Evolutionary conservation across 1,140 invertebrate genomes (phyloP).

Genomic region (Cataglyphis hispanica): DNA sequence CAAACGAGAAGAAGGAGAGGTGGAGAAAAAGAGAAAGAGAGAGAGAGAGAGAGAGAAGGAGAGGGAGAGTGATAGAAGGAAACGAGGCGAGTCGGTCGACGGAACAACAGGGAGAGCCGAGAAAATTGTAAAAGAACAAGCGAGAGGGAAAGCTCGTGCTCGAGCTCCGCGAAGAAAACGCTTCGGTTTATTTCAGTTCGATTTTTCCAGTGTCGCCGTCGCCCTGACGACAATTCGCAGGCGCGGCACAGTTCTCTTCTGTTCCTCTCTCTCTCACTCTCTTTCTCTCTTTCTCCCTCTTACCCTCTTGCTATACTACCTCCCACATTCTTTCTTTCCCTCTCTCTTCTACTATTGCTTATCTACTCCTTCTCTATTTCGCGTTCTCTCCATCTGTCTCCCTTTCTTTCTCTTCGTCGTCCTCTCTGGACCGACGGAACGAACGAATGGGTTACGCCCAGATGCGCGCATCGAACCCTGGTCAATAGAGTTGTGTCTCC

Average conservation of each 20-base stretch:
- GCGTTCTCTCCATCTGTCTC: constrained; percentile 56
- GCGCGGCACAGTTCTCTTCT: constrained; percentile 82
- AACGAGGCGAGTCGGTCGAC: constrained; percentile 36
- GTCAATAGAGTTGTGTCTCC: constrained; percentile 85
- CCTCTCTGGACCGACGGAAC: constrained; percentile 75
- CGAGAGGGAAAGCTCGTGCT: constrained; percentile 55
- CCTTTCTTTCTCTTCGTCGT: constrained; percentile 73
- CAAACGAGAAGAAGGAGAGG: constrained; percentile 59
- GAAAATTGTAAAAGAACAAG: constrained; percentile 66
- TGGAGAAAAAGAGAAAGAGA: constrained; percentile 15
- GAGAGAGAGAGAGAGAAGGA: constrained; percentile 38
- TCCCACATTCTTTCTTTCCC: constrained; percentile 68
- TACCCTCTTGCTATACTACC: constrained; percentile 70
- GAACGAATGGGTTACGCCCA: constrained; percentile 86
- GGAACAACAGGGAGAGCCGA: constrained; percentile 36
- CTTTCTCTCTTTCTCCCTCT: constrained; percentile 73
- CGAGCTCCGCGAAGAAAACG: constrained; percentile 81
- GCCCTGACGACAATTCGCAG: constrained; percentile 86
- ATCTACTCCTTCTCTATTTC: constrained; percentile 70
- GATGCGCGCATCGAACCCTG: constrained; percentile 87
- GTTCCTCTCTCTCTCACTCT: constrained; percentile 68
- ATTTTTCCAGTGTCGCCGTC: constrained; percentile 86
- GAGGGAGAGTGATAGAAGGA: constrained; percentile 35
- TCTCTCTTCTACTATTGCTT: constrained; percentile 64
- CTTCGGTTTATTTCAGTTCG: constrained; percentile 86